Conservation (phyloP, 2,888 invertebrate species). For the Atrina japonica region DNA sequence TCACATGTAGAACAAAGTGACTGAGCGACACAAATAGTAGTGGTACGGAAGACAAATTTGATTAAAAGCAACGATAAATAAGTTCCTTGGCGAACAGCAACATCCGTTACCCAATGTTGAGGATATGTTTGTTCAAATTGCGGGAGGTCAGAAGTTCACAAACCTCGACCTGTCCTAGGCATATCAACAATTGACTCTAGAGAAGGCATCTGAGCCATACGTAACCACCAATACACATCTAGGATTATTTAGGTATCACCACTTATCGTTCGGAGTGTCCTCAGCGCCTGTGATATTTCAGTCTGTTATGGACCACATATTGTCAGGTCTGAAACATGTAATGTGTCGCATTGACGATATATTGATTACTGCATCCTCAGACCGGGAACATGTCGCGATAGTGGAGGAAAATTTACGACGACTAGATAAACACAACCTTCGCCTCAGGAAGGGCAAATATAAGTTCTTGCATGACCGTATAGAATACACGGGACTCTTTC, state of each 20-base stretch:
- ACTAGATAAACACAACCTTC: constrained; percentile 34
- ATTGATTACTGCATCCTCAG: constrained; percentile 37
- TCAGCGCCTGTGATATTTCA: constrained; percentile 48
- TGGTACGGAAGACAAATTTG: no score
- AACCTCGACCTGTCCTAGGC: constrained; percentile 49
- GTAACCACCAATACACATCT: constrained; percentile 50
- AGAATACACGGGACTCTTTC: constrained; percentile 43
- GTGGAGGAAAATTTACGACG: constrained; percentile 30
- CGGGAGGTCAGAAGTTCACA: constrained; percentile 47
- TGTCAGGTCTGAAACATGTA: constrained; percentile 25
- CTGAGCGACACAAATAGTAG: no score
- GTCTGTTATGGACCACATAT: constrained; percentile 43
- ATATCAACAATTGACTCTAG: constrained; percentile 45
- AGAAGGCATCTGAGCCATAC: constrained; percentile 38
- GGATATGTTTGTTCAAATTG: constrained; percentile 44
- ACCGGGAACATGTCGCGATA: constrained; percentile 32
- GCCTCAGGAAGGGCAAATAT: constrained; percentile 30
- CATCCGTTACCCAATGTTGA: constrained; percentile 47
- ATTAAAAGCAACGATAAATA: no score
- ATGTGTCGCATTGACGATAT: constrained; percentile 43
- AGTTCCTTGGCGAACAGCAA: no score
- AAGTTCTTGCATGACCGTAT: constrained; percentile 29
- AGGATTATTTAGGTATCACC: constrained; percentile 40
- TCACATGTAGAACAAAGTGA: no score
- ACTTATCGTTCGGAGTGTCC: constrained; percentile 44